Base-by-base conservation (phyloP, 2,113 vertebrate species). In the Dasyornis broadbenti region DNA sequence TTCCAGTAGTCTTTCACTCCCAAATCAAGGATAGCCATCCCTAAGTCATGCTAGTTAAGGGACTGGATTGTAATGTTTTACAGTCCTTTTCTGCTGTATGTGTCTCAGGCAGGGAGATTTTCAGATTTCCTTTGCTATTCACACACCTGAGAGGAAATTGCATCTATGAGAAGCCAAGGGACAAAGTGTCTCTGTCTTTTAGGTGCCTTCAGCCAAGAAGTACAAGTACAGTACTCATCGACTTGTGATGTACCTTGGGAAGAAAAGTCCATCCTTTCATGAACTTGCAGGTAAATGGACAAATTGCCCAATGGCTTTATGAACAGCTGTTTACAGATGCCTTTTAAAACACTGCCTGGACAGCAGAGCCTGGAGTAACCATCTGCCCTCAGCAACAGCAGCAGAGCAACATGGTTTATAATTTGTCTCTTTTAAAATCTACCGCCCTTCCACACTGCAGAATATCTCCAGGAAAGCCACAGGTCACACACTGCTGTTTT, bases 331-430 rank as follows among this genome's bases (percentile, higher is more conserved):
- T 76, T 23, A 23, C 28, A 82, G 33, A 4, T 5, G 22, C 40
- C 27, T 70, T 63, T 60, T 31, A 21, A n/a, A 70, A 11, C 24
- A 6, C 57, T 9, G 47, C 44, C 50, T 24, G 15, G 49, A 13
- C 7, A 26, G 64, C 50, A 73, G 40, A 57, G 60, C 28, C 70
- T 33, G 28, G 35, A 17, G 65, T 1, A 71, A 10, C 19, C 6
- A 3, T 2, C 6, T 20, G 40, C 50, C 21, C 2, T 18, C 27
- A 37, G 68, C 28, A 23, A 40, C 23, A 10, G 53, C 12, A 39
- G 10, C 24, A 10, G 13, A 40, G 26, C 11, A 44, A n/a, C 16
- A 0, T 0, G 1, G 30, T 7, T 47, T 23, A 21, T 14, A 3
- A 1, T 3, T 69, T 39, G 17, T 6, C 47, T 35, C 14, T 28